These are phyloP conservation scores for Gastrophysa polygoni DNA, from an alignment of 2,888 invertebrate species.

Conservation along the genomic window DNA sequence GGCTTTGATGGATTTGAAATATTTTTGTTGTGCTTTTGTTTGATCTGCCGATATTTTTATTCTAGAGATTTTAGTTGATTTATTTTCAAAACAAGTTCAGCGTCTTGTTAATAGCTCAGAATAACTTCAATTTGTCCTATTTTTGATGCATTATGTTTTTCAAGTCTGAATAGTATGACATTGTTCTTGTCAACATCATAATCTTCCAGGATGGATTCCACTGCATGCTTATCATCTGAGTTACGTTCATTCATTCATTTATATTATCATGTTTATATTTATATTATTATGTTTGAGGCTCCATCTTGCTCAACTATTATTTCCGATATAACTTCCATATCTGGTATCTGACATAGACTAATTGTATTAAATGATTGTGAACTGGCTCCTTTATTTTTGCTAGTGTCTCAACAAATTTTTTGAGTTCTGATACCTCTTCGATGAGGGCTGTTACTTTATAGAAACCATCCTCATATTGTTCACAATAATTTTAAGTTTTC, in stretches of 20 bases:
- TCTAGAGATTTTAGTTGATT: constrained; percentile 1
- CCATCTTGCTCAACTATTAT: not conserved
- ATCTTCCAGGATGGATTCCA: not conserved
- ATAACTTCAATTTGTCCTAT: constrained; percentile 4
- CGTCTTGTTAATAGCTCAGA: constrained; percentile 5
- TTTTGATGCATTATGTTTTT: constrained; percentile 4
- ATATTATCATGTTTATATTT: no score
- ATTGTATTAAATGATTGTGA: no score
- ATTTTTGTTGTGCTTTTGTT: constrained; percentile 1
- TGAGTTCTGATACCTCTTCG: no score
- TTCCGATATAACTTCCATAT: not conserved
- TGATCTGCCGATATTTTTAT: constrained; percentile 6
- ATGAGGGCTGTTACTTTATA: no score
- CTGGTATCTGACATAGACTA: no score
- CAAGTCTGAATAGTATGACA: constrained; percentile 6
- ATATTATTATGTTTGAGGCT: not conserved
- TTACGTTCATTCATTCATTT: not conserved
- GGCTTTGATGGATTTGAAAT: constrained; percentile 7
- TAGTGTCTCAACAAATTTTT: no score
- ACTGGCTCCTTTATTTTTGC: no score
- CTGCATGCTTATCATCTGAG: not conserved
- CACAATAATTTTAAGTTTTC: no score
- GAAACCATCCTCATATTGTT: no score
- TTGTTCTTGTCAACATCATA: constrained; percentile 11
- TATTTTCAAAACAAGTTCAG: constrained; percentile 1